Evolutionary conservation across 2,797 vertebrate genomes (phyloP), one percentile per base, ranked within the genome.

Genomic region (Syngnathus rostellatus): DNA sequence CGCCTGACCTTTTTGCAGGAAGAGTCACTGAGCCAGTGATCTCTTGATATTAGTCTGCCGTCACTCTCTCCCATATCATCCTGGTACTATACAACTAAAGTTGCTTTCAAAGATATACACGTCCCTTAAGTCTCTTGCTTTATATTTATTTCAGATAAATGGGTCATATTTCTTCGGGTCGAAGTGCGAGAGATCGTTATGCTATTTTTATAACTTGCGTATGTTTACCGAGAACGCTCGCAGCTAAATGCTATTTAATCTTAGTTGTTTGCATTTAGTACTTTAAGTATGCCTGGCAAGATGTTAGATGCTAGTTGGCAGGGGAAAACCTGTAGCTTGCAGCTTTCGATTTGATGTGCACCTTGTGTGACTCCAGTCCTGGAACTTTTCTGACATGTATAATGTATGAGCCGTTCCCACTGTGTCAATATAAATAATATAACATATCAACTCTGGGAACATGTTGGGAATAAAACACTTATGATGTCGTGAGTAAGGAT

Each of bases 1-100:
- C 63, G 53, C 63, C 53, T 77, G 75, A 86, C 76, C 73, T 82
- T 77, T 78, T 81, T 76, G 76, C 37, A 75, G 72, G 72, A 63
- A 14, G 6, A 45, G 55, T 77, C 70, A 68, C 74, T 60, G 51
- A 73, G 68, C 68, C 38, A 43, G 61, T 81, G 64, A 38, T 68
- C 62, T 70, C 72, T 53, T 63, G 45, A 58, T 66, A 69, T 73
- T 80, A 45, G 76, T 77, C 66, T 64, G 72, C 79, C 76, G 73
- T 67, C 63, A 62, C 74, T 75, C 70, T 81, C 53, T 50, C 77
- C 77, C 76, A 37, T 40, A 17, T 14, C 76, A 77, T 75, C 71
- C 61, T 46, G 76, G 81, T 77, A 68, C 79, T 77, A 76, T 72
- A 38, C 41, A 41, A 46, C 72, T 73, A 57, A 77, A 80, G 85